phyloP scores from a whole-genome alignment of 2,113 vertebrate species.

The Jacana jacana region DNA sequence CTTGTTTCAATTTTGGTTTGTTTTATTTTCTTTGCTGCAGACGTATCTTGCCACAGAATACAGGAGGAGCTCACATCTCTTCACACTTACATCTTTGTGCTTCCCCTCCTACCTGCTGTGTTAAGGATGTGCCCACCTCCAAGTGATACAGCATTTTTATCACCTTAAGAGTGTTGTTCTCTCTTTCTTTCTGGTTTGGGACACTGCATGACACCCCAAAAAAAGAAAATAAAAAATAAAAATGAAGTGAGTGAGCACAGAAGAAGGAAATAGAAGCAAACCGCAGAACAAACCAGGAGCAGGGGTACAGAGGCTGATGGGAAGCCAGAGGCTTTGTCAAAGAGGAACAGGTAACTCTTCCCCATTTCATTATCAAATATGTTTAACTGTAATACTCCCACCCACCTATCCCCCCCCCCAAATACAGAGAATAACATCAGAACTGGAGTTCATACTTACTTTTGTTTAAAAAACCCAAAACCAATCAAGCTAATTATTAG shows the following conservation, averaged over 20 bases:
- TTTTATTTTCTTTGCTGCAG: not conserved
- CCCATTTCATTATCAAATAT: not conserved
- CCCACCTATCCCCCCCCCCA: not conserved
- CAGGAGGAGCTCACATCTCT: not conserved
- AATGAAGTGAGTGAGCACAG: no score
- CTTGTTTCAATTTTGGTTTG: not conserved
- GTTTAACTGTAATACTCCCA: not conserved
- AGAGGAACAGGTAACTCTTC: not conserved
- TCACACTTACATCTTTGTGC: not conserved
- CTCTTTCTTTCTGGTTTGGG: not conserved
- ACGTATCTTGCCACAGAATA: not conserved
- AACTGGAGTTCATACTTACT: not conserved
- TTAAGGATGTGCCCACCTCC: not conserved
- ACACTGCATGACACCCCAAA: not conserved
- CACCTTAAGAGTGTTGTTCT: not conserved
- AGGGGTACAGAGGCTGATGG: not conserved
- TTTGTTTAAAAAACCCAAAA: no score
- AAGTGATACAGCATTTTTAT: not conserved
- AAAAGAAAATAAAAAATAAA: not conserved
- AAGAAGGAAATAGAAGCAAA: not conserved
- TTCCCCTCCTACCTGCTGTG: not conserved
- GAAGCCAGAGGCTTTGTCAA: not conserved
- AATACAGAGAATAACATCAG: not conserved
- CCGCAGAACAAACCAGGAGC: not conserved
- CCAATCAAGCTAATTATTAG: no score